phyloP scores from a whole-genome alignment of 2,888 invertebrate species.

The Coelinius sp. region DNA sequence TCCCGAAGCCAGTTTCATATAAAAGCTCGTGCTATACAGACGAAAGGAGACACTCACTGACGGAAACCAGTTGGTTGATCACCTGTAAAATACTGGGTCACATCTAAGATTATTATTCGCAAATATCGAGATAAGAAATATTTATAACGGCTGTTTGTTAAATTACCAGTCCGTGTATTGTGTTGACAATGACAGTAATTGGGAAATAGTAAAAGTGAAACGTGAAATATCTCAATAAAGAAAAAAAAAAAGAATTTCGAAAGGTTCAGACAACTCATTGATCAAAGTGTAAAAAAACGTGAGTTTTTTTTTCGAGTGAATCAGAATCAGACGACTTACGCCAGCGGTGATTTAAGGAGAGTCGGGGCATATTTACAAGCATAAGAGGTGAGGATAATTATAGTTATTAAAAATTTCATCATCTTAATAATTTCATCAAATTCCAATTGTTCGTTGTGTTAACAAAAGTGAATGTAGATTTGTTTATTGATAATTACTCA shows the following conservation, averaged over 20 bases:
- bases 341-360: background rate
- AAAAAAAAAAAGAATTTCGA: background rate
- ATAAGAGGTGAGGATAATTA: background rate
- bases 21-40: slow-evolving; percentile 62
- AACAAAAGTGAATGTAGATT: too few relatives aligned
- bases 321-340: background rate
- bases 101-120: background rate
- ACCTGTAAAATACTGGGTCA: slow-evolving; percentile 29
- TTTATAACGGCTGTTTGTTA: background rate
- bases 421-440: background rate
- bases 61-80: slow-evolving; percentile 48
- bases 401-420: background rate
- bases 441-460: background rate
- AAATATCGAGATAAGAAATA: background rate
- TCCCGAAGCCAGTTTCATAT: slow-evolving; percentile 61
- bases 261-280: background rate
- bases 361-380: background rate
- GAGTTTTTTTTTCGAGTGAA: background rate
- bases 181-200: background rate
- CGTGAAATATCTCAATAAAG: background rate
- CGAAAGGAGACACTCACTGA: slow-evolving; percentile 61
- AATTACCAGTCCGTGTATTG: background rate
- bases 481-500: too few relatives aligned
- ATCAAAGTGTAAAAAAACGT: background rate
- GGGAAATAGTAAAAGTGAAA: background rate